Evolutionary conservation across 2,797 vertebrate species (phyloP).

Genomic region (Danio aesculapii): DNA sequence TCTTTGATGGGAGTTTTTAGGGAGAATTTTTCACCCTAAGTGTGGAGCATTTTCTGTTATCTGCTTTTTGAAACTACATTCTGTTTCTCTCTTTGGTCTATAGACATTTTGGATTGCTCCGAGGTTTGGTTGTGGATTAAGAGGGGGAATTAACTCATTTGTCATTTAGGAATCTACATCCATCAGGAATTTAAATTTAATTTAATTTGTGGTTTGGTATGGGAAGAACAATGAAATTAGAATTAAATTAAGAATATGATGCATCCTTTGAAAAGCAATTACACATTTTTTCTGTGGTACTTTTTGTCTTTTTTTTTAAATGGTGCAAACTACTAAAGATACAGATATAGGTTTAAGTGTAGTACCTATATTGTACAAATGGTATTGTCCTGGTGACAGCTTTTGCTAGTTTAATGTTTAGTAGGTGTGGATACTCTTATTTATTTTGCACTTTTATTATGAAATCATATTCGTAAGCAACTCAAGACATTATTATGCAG

Average conservation of each 20-base stretch:
- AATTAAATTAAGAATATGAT: background rate
- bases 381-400: too few relatives aligned
- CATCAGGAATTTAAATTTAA: background rate
- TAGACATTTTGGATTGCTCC: background rate
- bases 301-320: too few relatives aligned
- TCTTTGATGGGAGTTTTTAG: conserved; percentile 5
- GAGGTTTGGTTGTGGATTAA: background rate
- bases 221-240: background rate
- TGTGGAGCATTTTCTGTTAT: background rate
- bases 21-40: background rate
- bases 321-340: too few relatives aligned
- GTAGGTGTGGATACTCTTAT: background rate
- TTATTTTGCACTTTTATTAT: background rate
- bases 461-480: background rate
- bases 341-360: too few relatives aligned
- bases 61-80: background rate
- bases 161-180: background rate
- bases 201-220: conserved; percentile 10
- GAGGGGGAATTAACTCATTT: background rate
- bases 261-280: background rate
- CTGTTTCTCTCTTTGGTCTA: background rate
- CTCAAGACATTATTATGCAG: background rate
- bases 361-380: too few relatives aligned
- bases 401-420: too few relatives aligned
- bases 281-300: too few relatives aligned